Base-by-base conservation (phyloP, 2,797 vertebrate species). In the Brachymystax lenok region DNA sequence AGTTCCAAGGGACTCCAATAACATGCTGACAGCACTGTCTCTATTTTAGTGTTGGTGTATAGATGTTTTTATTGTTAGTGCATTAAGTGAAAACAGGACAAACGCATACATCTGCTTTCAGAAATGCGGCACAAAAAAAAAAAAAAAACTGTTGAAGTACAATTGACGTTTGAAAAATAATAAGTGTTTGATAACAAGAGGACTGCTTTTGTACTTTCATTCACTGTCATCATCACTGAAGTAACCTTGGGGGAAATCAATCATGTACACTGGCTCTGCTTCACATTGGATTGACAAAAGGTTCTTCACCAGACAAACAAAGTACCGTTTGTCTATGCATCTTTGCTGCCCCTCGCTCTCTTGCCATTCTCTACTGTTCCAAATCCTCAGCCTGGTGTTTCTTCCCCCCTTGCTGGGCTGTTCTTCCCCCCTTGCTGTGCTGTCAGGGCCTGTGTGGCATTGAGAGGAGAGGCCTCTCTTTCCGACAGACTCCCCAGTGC, bases 151-250 rank as follows among this genome's bases (percentile, higher is more conserved):
- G 24, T 17, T 71, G 69, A 51, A 14, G 6, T 50, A 46, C 4
- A 71, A 19, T 71, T 51, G 69, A 21, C 51, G 35, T 70, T 70
- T 51, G 12, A 52, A 7, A 70, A 30, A 8, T n/a, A 51, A 24
- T 71, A 21, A 10, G 28, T 71, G 51, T 71, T 71, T 1, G 5
- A 54, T 71, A 24, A 52, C 30, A 54, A 28, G 19, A 16, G 24
- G 50, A 14, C 27, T 40, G 33, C 2, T 40, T 33, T 33, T 69
- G n/a, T 21, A 21, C 73, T 52, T 77, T 73, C 56, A 74, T 82
- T 80, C 76, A 73, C 79, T 61, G 59, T 24, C n/a, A 19, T 83
- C 74, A 52, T 68, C 69, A 75, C 79, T 76, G 82, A 82, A 83
- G 68, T 78, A 54, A 19, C 79, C 81, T 79, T 40, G 67, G 2